phyloP scores from a whole-genome alignment of 2,888 invertebrate species.

The Stenchaetothrips biformis region DNA sequence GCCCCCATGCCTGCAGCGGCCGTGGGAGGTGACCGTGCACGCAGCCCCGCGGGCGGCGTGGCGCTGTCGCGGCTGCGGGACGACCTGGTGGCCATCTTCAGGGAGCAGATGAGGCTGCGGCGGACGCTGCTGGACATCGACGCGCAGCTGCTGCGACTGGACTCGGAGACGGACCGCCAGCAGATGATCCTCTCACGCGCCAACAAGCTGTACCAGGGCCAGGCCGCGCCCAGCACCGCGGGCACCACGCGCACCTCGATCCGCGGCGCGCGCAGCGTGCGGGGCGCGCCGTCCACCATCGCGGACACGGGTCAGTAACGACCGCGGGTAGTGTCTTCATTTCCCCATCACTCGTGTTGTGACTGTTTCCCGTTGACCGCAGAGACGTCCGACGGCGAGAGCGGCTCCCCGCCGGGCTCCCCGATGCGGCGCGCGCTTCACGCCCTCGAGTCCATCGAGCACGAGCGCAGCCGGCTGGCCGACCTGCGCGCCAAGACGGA shows the following conservation, averaged over 20 bases:
- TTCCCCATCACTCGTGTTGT: too few species aligned
- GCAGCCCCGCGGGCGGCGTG: slow-evolving; percentile 34
- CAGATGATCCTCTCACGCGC: slow-evolving; percentile 79
- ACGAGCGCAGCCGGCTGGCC: slow-evolving; percentile 77
- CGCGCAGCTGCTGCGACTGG: slow-evolving; percentile 78
- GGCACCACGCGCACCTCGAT: slow-evolving; percentile 30
- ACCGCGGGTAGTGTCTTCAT: neutral
- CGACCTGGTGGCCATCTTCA: slow-evolving; percentile 82
- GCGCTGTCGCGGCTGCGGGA: slow-evolving; percentile 57
- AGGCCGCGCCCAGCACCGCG: slow-evolving; percentile 41
- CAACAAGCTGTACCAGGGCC: slow-evolving; percentile 64
- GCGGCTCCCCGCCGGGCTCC: neutral
- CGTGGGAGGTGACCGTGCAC: slow-evolving; percentile 31
- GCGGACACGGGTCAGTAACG: neutral
- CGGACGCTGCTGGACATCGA: slow-evolving; percentile 85
- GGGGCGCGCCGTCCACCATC: slow-evolving; percentile 10
- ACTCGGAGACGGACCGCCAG: slow-evolving; percentile 82
- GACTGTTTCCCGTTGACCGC: neutral
- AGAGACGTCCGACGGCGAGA: slow-evolving; percentile 30
- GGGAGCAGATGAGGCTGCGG: slow-evolving; percentile 86
- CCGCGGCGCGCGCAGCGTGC: neutral
- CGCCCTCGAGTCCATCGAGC: slow-evolving; percentile 54
- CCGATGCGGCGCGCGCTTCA: neutral
- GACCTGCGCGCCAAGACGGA: slow-evolving; percentile 71
- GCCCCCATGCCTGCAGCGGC: neutral